These are phyloP conservation scores for Eleutherodactylus coqui DNA, from an alignment of 2,797 vertebrate species.

Conservation along the genomic window DNA sequence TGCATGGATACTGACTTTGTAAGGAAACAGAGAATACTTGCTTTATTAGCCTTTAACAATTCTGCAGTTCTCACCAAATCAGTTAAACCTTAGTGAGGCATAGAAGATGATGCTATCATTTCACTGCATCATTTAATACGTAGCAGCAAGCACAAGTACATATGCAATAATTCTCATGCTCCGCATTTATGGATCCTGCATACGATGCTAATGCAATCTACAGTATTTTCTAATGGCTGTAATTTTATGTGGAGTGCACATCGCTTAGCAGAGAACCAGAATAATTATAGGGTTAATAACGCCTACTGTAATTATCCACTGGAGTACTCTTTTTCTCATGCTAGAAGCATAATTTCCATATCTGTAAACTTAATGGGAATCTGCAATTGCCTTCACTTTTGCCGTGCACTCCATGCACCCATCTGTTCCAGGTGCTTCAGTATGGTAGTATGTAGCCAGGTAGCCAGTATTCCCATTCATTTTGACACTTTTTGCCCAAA, in stretches of 20 bases:
- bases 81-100: not conserved
- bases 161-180: not conserved
- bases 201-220: not conserved
- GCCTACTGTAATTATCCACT: too few relatives aligned
- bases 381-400: too few relatives aligned
- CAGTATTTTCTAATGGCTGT: not conserved
- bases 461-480: too few relatives aligned
- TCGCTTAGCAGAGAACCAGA: not conserved
- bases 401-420: too few relatives aligned
- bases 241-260: not conserved
- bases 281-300: too few relatives aligned
- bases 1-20: not conserved
- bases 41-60: slow-evolving; percentile 11
- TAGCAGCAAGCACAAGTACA: not conserved
- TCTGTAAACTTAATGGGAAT: not conserved
- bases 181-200: not conserved
- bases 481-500: too few relatives aligned
- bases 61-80: not conserved
- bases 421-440: too few relatives aligned
- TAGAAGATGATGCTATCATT: not conserved
- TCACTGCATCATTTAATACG: not conserved
- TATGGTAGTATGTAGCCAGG: too few relatives aligned
- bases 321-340: too few relatives aligned
- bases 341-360: too few relatives aligned
- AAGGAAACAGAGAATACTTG: slow-evolving; percentile 9